Evolutionary conservation across 2,113 vertebrate species (phyloP), one percentile per base, ranked within the genome.

Genomic region (Periophthalmus modestus): DNA sequence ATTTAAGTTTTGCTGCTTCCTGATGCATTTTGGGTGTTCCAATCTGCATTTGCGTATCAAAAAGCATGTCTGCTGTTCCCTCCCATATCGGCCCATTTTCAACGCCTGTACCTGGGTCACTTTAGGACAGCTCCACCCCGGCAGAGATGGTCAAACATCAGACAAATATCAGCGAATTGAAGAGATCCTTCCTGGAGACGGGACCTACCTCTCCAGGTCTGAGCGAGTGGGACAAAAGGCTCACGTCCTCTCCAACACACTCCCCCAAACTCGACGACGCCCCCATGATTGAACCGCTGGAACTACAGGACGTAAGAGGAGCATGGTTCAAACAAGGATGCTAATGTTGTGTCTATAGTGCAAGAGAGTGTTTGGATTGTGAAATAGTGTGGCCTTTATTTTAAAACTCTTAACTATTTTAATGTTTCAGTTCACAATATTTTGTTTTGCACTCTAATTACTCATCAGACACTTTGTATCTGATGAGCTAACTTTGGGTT

Each of bases 141-240:
- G 93, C 94, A 55, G 97, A 96, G 77, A 85, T 96, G 85, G 91
- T 95, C 94, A 96, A 96, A 89, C 96, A 97, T 86, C 96, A 97
- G 75, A 95, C 92, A 72, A 96, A 96, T 93, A 95, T 99, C 91
- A 97, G 95, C 47, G 95, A 98, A 85, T 92, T 99, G 94, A 98
- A 98, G 93, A 94, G 96, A 86, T 97, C 94, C 85, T 99, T 98
- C 93, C 92, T 98, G 92, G 95, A 97, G 92, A 95, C 93, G 12
- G 93, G 93, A 15, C 87, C 87, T 82, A 87, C 93, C 86, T 87
- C 84, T 1, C 81, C 92, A 9, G 88, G 94, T 23, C 90, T 90
- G 5, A 96, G 95, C 0, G 96, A 98, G 62, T 98, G 97, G 96
- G 97, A 97, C 81, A 96, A 95, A 90, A 95, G 97, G 58, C 95